A percentile compares a stretch with the other conserved stretches of the same genome.
These are phyloP conservation scores for Anthopleura xanthogrammica DNA, from an alignment of 92 coral and sea anemone species.

Conservation along the genomic window DNA sequence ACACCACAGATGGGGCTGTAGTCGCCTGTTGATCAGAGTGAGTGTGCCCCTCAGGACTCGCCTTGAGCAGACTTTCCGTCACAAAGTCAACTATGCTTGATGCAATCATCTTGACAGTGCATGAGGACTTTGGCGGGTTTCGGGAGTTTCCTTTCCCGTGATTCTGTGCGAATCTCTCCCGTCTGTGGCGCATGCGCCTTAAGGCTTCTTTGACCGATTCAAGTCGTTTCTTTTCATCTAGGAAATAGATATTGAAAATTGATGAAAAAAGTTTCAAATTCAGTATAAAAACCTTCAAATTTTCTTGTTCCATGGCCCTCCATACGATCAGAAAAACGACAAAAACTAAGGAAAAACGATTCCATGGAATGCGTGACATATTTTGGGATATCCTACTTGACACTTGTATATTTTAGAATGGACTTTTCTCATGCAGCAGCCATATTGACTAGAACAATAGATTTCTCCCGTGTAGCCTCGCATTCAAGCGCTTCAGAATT, in stretches of 20 bases:
- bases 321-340: too few relatives aligned
- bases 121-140: slow-evolving; percentile 45
- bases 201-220: slow-evolving; percentile 76
- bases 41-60: neutral
- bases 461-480: too few relatives aligned
- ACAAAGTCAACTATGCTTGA: slow-evolving; percentile 68
- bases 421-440: too few relatives aligned
- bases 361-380: too few relatives aligned
- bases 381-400: too few relatives aligned
- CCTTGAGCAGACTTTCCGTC: slow-evolving; percentile 52
- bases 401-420: too few relatives aligned
- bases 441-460: too few relatives aligned
- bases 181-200: slow-evolving; percentile 68
- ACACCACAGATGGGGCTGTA: slow-evolving; percentile 64
- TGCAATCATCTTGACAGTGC: slow-evolving; percentile 68
- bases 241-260: neutral
- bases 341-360: too few relatives aligned
- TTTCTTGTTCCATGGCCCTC: too few relatives aligned
- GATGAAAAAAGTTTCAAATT: too few relatives aligned
- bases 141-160: slow-evolving; percentile 44
- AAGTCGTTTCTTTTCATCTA: slow-evolving; percentile 67
- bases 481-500: too few relatives aligned
- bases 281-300: too few relatives aligned
- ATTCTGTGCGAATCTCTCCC: slow-evolving; percentile 59
- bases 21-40: slow-evolving; percentile 27